Percentiles rank a stretch among this genome's conserved stretches.
Evolutionary conservation across 2,888 invertebrate species (phyloP).

Genomic region (Gymnosoma rotundatum): DNA sequence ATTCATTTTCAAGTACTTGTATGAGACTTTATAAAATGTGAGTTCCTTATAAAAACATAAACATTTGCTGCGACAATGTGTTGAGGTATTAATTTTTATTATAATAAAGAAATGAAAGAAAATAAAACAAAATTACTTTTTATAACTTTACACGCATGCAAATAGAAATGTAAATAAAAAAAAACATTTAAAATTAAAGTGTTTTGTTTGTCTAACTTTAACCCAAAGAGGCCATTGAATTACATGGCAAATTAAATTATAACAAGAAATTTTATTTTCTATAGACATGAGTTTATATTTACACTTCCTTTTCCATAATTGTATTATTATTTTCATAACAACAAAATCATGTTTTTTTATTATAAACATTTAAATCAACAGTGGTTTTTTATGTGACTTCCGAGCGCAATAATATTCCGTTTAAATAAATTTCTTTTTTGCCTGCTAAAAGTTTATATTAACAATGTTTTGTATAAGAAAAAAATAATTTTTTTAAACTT

Average conservation of each 20-base stretch:
- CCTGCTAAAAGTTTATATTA: background rate
- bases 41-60: slow-evolving; percentile 53
- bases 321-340: slow-evolving; percentile 14
- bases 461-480: no score
- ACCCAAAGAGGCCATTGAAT: slow-evolving; percentile 51
- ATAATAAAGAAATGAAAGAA: slow-evolving; percentile 17
- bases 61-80: slow-evolving; percentile 56
- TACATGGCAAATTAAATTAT: slow-evolving; percentile 50
- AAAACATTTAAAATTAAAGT: background rate
- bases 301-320: slow-evolving; percentile 27
- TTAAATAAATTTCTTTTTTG: background rate
- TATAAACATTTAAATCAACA: slow-evolving; percentile 55
- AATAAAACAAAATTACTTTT: slow-evolving; percentile 36
- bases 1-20: slow-evolving; percentile 14
- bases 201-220: slow-evolving; percentile 3
- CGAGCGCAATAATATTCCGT: slow-evolving; percentile 52
- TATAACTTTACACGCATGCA: slow-evolving; percentile 25
- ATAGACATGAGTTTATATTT: background rate
- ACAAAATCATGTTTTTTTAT: slow-evolving; percentile 8
- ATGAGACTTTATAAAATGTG: slow-evolving; percentile 35
- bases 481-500: background rate
- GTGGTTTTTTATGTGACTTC: slow-evolving; percentile 59
- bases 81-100: slow-evolving; percentile 65
- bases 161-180: background rate
- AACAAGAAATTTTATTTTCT: slow-evolving; percentile 34